Conservation (phyloP, 2,797 vertebrate genomes). For the Liparis tanakae region DNA sequence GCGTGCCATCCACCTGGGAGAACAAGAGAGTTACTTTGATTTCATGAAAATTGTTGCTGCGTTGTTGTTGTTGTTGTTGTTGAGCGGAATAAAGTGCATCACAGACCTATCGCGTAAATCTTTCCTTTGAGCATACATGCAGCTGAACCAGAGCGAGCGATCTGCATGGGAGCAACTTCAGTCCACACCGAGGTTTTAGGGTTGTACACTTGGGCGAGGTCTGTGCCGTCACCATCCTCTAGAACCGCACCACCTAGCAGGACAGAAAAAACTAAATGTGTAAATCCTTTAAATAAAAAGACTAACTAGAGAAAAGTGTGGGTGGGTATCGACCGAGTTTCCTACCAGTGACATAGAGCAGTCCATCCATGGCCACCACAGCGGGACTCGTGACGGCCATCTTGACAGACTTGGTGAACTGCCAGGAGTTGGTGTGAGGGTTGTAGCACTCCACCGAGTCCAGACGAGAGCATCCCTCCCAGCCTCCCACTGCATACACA, state of each 20-base stretch:
- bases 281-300: background rate
- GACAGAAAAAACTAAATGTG: background rate
- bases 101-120: slow-evolving; percentile 85
- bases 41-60: background rate
- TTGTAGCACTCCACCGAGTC: slow-evolving; percentile 87
- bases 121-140: slow-evolving; percentile 86
- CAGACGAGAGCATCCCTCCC: slow-evolving; percentile 85
- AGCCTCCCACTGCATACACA: slow-evolving; percentile 87
- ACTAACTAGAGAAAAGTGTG: background rate
- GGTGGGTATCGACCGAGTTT: background rate
- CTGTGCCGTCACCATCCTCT: slow-evolving; percentile 86
- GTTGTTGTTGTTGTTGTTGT: too few relatives aligned
- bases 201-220: slow-evolving; percentile 86
- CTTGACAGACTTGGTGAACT: slow-evolving; percentile 84
- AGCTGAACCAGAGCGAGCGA: slow-evolving; percentile 86
- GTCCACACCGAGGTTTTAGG: slow-evolving; percentile 82
- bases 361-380: slow-evolving; percentile 84
- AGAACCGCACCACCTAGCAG: slow-evolving; percentile 82
- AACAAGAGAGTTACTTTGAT: background rate
- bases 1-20: slow-evolving; percentile 86
- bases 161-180: slow-evolving; percentile 85
- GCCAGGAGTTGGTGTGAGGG: slow-evolving; percentile 84
- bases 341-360: slow-evolving; percentile 86
- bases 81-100: background rate
- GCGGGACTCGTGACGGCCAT: slow-evolving; percentile 88